phyloP scores from a whole-genome alignment of 2,113 vertebrate genomes.

The Seriola aureovittata region DNA sequence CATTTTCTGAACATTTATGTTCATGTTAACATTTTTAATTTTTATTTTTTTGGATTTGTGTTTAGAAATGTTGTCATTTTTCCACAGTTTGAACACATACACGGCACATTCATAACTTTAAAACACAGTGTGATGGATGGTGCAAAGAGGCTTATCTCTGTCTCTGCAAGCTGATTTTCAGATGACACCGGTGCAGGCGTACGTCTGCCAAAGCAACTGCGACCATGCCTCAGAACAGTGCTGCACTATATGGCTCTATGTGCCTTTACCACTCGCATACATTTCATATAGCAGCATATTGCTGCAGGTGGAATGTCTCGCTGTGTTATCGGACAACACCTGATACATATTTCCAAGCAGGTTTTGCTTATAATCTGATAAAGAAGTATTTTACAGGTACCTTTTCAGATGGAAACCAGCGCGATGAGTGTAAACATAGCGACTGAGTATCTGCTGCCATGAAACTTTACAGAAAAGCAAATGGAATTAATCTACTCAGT shows the following conservation, averaged over 20 bases:
- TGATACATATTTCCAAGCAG: constrained; percentile 42
- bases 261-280: neutral
- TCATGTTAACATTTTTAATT: neutral
- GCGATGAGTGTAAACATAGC: constrained; percentile 25
- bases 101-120: neutral
- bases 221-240: constrained; percentile 18
- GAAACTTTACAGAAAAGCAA: constrained; percentile 32
- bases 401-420: constrained; percentile 42
- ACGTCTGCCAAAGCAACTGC: constrained; percentile 28
- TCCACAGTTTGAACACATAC: neutral
- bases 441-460: constrained; percentile 11
- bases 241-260: constrained; percentile 4
- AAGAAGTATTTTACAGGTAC: constrained; percentile 38
- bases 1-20: neutral
- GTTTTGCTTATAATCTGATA: constrained; percentile 59
- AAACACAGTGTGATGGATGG: neutral
- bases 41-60: neutral
- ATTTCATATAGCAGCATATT: constrained; percentile 17
- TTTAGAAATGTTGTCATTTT: neutral
- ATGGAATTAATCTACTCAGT: constrained; percentile 35
- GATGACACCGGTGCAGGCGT: neutral
- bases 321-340: constrained; percentile 30
- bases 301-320: constrained; percentile 16
- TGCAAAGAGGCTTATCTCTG: neutral
- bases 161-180: constrained; percentile 36